These are phyloP conservation scores for Atta texana DNA, from an alignment of 1,140 invertebrate genomes.

Conservation along the genomic window DNA sequence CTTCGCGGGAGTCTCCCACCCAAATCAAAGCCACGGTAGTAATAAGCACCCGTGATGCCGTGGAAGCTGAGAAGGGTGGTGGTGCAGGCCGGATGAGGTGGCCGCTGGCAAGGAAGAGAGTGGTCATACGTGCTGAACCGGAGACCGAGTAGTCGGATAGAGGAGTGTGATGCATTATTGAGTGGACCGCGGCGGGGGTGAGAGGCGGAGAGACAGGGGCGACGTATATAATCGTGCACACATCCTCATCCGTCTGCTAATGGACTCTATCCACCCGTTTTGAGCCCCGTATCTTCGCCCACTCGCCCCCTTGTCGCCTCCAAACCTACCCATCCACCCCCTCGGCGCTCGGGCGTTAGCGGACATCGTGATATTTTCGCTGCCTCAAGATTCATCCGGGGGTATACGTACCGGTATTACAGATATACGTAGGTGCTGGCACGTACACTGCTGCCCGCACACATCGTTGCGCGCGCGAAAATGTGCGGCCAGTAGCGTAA, in stretches of 20 bases:
- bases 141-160: constrained; percentile 71
- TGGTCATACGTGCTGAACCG: constrained; percentile 71
- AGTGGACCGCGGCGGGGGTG: constrained; percentile 78
- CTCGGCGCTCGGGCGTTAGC: constrained; percentile 70
- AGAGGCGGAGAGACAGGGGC: constrained; percentile 14
- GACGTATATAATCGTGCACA: constrained; percentile 82
- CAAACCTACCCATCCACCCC: constrained; percentile 26
- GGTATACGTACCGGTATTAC: constrained; percentile 70
- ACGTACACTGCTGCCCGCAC: constrained; percentile 65
- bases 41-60: constrained; percentile 79
- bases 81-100: constrained; percentile 45
- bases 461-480: constrained; percentile 60
- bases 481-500: constrained; percentile 67
- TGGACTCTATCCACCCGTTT: constrained; percentile 78
- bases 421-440: constrained; percentile 75
- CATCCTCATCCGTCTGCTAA: constrained; percentile 81
- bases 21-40: constrained; percentile 83
- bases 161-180: constrained; percentile 84
- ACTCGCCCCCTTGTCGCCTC: constrained; percentile 71
- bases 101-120: constrained; percentile 70
- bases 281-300: constrained; percentile 70
- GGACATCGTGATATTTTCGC: constrained; percentile 80
- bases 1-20: constrained; percentile 54
- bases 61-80: constrained; percentile 35
- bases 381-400: constrained; percentile 78